A percentile compares a stretch with the other conserved stretches of the same genome.
Evolutionary conservation across 1,140 invertebrate species (phyloP).

Genomic region (Eumaeus atala): DNA sequence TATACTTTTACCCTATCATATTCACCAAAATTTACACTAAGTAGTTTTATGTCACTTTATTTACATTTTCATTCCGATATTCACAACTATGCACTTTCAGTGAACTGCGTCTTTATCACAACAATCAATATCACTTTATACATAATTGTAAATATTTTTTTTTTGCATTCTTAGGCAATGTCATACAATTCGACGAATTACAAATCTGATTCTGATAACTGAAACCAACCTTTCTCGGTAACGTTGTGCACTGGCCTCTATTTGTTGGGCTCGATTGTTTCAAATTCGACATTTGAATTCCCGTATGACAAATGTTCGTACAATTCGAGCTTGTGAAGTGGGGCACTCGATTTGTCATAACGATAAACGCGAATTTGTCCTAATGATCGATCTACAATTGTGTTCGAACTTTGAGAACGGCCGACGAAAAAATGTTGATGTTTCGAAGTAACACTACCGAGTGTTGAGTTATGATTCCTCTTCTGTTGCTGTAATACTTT

Average conservation of each 20-base stretch:
- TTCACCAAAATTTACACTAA: conserved; percentile 25
- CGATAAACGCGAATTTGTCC: conserved; percentile 79
- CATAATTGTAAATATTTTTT: conserved; percentile 74
- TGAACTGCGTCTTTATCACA: conserved; percentile 34
- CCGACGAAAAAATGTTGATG: conserved; percentile 81
- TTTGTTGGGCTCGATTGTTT: conserved; percentile 75
- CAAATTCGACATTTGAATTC: conserved; percentile 76
- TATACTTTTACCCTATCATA: conserved; percentile 15
- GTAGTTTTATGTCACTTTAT: conserved; percentile 20
- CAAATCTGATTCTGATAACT: conserved; percentile 71
- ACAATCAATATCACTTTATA: conserved; percentile 53
- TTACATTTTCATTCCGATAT: conserved; percentile 42
- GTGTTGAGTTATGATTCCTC: conserved; percentile 81
- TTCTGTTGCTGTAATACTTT: conserved; percentile 82
- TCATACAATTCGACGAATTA: conserved; percentile 74
- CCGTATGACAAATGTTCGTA: conserved; percentile 76
- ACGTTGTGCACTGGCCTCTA: conserved; percentile 78
- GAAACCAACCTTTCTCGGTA: conserved; percentile 78
- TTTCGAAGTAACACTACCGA: conserved; percentile 80
- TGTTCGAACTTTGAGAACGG: conserved; percentile 80
- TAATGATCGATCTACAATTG: conserved; percentile 89
- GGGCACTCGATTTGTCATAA: conserved; percentile 74
- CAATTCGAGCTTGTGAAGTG: conserved; percentile 68
- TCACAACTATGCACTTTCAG: conserved; percentile 57
- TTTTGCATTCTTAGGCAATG: conserved; percentile 75